Evolutionary conservation across 1,140 invertebrate genomes (phyloP), one percentile per base, ranked within the genome.

Genomic region (Steinernema khuongi): DNA sequence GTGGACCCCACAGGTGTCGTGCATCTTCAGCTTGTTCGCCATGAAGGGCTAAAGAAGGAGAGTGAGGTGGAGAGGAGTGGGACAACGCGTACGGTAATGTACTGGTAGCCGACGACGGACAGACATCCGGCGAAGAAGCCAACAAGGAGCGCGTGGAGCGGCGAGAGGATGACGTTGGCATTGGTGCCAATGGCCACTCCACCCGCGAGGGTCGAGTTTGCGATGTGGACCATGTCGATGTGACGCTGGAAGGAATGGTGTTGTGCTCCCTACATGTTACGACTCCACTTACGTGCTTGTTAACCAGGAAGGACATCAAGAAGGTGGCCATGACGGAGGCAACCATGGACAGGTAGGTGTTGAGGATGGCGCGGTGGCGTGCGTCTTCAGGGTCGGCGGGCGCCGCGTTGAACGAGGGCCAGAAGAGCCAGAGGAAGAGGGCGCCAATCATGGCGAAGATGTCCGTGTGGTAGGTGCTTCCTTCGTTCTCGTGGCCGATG

Each of bases 1-100:
- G 87, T 97, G 90, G 0, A 97, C 93, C 1, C 95, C 95, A 84
- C 94, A 97, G 0, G 94, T 96, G 85, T 97, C 94, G 81, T 93
- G 91, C 43, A 97, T 86, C 67, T 90, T 89, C 1, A 92, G 83
- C 67, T 88, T 89, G 36, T 87, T 87, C 50, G 89, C 88, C 31
- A 95, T 84, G 41, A 89, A 86, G 28, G 92, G 92, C 76, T 77
- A 71, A 72, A 77, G 44, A 31, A 30, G 19, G 11, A 11, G 30
- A 68, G 26, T 44, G 29, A 4, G 17, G 19, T 17, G 4, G 28
- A 41, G 50, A 26, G 31, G 26, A 0, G 28, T 28, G 41, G 68
- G 36, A 18, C 36, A 31, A 28, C 73, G 19, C 76, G 82, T 88
- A 96, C 94, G 83, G 93, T 91, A 66, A 96, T 85, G 85, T 89